phyloP scores from a whole-genome alignment of 2,113 vertebrate genomes.

The Esox niger region DNA sequence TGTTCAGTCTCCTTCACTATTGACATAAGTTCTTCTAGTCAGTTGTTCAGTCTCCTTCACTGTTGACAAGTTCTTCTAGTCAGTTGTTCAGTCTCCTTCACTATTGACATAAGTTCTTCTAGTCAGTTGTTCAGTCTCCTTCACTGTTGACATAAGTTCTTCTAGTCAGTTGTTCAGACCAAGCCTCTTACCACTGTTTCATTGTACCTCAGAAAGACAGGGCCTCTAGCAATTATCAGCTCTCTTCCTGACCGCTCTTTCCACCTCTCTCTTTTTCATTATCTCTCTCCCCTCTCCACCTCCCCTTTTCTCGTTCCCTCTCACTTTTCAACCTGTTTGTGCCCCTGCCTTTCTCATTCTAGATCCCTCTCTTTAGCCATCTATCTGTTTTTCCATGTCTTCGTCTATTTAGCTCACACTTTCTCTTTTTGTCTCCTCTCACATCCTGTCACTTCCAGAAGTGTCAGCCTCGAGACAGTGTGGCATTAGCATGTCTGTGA shows the following conservation, averaged over 20 bases:
- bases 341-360: background rate
- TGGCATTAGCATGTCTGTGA: slow-evolving; percentile 32
- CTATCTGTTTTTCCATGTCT: slow-evolving; percentile 9
- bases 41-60: too few relatives aligned
- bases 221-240: background rate
- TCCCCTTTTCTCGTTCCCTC: background rate
- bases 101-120: too few relatives aligned
- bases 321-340: too few relatives aligned
- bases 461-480: slow-evolving; percentile 40
- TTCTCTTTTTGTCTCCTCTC: background rate
- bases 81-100: too few relatives aligned
- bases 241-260: slow-evolving; percentile 3
- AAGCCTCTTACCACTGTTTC: too few relatives aligned
- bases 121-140: too few relatives aligned
- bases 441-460: slow-evolving; percentile 31
- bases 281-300: background rate
- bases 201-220: background rate
- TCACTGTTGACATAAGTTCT: too few relatives aligned
- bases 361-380: background rate
- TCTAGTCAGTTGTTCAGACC: too few relatives aligned
- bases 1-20: too few relatives aligned
- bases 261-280: background rate
- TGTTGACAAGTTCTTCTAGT: too few relatives aligned
- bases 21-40: too few relatives aligned
- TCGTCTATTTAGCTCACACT: slow-evolving; percentile 5